These are phyloP conservation scores for Platalea minor DNA, from an alignment of 2,797 vertebrate species.

Conservation along the genomic window DNA sequence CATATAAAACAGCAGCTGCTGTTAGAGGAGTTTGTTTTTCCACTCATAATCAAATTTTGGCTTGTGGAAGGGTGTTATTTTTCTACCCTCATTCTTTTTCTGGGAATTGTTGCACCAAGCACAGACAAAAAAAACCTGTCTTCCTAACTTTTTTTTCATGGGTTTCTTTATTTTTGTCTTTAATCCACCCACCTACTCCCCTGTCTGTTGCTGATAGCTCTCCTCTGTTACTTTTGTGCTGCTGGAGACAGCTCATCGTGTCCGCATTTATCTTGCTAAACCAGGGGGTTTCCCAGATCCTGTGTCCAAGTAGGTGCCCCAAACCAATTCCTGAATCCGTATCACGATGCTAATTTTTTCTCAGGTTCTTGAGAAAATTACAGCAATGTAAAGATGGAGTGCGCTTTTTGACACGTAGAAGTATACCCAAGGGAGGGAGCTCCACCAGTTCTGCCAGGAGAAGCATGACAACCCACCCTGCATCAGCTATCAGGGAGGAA, in stretches of 20 bases:
- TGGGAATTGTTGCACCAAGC: background rate
- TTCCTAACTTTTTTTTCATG: background rate
- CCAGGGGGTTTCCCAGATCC: background rate
- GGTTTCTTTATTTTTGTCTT: background rate
- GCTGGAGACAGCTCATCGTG: background rate
- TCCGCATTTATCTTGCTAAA: background rate
- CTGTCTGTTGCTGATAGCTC: background rate
- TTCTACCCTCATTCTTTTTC: background rate
- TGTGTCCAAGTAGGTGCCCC: background rate
- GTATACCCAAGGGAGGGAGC: background rate
- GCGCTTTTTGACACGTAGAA: background rate
- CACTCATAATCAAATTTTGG: slow-evolving; percentile 2
- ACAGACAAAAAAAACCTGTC: background rate
- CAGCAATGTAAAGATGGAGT: background rate
- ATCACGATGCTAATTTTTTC: background rate
- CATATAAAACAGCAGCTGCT: slow-evolving; percentile 18
- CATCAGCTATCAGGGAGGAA: background rate
- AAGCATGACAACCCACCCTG: background rate
- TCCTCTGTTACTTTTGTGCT: background rate
- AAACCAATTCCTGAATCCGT: background rate
- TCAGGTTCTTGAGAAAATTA: background rate
- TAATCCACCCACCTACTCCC: background rate
- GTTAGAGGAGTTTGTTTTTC: slow-evolving; percentile 4
- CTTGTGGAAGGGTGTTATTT: background rate
- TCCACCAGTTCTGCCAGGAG: background rate